Evolutionary conservation across 2,888 invertebrate genomes (phyloP).

Genomic region (Spatulosminthurus flaviceps): DNA sequence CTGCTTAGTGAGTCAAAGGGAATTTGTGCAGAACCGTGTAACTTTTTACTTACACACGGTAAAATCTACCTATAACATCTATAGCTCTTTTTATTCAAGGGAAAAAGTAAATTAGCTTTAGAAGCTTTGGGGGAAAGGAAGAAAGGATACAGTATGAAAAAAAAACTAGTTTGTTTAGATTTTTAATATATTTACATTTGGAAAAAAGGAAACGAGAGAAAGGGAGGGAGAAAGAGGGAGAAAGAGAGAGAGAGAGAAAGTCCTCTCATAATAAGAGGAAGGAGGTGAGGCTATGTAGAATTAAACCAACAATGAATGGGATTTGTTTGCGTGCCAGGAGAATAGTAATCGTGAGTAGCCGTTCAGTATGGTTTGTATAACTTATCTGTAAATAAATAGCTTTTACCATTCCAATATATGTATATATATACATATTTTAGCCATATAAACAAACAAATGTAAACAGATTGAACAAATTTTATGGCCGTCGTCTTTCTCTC

Average conservation of each 20-base stretch:
- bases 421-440: not conserved
- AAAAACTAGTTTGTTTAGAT: too few species aligned
- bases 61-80: too few species aligned
- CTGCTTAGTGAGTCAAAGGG: too few species aligned
- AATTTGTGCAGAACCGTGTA: too few species aligned
- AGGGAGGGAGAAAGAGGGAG: not conserved
- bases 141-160: too few species aligned
- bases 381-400: conserved; percentile 18
- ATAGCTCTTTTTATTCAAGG: too few species aligned
- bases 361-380: conserved; percentile 11
- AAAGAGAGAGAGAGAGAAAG: not conserved
- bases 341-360: conserved; percentile 11
- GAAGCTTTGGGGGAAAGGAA: too few species aligned
- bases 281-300: not conserved
- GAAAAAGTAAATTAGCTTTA: too few species aligned
- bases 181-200: too few species aligned
- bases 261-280: not conserved
- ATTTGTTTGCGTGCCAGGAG: conserved; percentile 25
- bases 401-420: not conserved
- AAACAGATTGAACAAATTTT: not conserved
- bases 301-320: not conserved
- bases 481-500: too few species aligned
- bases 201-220: not conserved
- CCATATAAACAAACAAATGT: not conserved
- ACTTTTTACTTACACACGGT: too few species aligned